phyloP scores from a whole-genome alignment of 2,113 vertebrate species.

The Felis chaus region DNA sequence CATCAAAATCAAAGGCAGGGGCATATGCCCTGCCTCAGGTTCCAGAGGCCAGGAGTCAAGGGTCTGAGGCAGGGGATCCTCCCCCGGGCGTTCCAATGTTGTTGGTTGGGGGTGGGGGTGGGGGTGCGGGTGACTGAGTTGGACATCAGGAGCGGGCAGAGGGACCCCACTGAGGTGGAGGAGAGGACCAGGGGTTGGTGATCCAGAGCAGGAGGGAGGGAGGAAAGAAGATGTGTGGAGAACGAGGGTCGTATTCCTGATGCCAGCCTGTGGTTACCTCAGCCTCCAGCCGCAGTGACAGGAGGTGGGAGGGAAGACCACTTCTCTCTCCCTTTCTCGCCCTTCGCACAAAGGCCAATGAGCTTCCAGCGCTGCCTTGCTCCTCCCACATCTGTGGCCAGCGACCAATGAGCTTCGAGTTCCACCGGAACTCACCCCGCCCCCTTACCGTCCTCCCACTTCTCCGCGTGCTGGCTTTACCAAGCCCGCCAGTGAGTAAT shows the following conservation, averaged over 20 bases:
- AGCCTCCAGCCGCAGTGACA: background rate
- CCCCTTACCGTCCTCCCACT: no score
- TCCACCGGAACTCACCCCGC: background rate
- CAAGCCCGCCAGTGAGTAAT: background rate
- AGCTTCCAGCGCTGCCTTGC: background rate
- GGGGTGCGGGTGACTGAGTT: accelerated
- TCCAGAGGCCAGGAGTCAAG: background rate
- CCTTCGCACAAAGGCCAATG: background rate
- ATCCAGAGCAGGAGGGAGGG: no score
- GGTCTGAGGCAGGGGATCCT: no score
- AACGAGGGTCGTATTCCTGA: accelerated
- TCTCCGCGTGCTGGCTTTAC: background rate
- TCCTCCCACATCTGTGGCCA: background rate
- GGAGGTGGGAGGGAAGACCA: background rate
- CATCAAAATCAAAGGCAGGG: background rate
- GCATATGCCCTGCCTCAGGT: no score
- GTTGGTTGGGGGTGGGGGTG: background rate
- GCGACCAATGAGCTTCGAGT: background rate
- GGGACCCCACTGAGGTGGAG: background rate
- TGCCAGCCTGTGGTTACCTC: background rate
- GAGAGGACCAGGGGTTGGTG: background rate
- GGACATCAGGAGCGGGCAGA: background rate
- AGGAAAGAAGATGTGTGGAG: background rate
- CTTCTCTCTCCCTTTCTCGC: background rate
- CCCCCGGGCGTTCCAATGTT: accelerated